phyloP scores from a whole-genome alignment of 2,888 invertebrate species.

The Dasypolia templi region DNA sequence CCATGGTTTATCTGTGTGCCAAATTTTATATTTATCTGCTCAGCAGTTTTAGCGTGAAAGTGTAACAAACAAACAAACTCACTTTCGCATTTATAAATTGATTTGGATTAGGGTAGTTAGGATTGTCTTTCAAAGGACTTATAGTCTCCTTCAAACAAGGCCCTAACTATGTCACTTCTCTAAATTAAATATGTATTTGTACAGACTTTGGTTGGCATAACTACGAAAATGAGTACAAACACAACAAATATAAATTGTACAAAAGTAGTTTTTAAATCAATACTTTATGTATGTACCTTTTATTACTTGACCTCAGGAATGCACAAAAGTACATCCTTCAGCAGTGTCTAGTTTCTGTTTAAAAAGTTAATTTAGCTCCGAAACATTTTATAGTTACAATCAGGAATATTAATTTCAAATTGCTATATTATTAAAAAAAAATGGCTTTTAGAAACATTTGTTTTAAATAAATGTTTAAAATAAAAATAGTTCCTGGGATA shows the following conservation, averaged over 20 bases:
- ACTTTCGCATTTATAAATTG: no score
- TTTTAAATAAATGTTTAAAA: neutral
- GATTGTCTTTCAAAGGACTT: conserved; percentile 16
- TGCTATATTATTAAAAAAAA: conserved; percentile 14
- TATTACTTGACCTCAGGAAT: no score
- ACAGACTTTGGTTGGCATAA: conserved; percentile 24
- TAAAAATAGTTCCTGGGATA: neutral
- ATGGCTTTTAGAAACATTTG: neutral
- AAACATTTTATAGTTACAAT: conserved; percentile 1
- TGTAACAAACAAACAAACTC: no score
- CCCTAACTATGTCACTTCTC: neutral
- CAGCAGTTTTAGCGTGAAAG: no score
- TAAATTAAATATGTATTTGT: neutral
- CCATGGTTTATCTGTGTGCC: no score
- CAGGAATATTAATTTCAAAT: neutral
- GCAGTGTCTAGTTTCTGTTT: neutral
- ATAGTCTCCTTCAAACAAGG: neutral
- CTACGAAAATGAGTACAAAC: neutral
- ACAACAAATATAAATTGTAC: neutral
- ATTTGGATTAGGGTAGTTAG: no score
- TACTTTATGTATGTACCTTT: neutral
- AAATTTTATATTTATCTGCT: no score
- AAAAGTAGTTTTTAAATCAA: neutral
- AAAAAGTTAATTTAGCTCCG: neutral
- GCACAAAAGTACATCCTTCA: neutral